Conservation (phyloP, 2,888 invertebrate genomes). For the Isotomurus palustris region DNA sequence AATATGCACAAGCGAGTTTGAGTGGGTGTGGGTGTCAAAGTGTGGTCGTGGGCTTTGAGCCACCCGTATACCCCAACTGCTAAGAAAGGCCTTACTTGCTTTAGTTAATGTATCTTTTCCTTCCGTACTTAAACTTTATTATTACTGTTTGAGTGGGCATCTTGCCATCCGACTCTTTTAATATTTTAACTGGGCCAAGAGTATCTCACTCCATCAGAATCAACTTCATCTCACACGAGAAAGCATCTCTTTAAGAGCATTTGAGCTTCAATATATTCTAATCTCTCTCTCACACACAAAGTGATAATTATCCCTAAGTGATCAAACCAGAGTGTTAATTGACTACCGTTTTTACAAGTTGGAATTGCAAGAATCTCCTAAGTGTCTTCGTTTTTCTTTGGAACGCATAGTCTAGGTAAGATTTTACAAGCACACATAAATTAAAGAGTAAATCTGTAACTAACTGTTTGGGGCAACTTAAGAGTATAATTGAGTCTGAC, state of each 20-base stretch:
- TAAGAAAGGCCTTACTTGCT: too few species aligned
- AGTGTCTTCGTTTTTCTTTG: neutral
- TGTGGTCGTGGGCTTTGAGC: neutral
- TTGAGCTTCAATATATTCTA: neutral
- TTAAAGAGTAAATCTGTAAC: too few species aligned
- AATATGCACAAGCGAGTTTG: slow-evolving; percentile 1
- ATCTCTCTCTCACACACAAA: neutral
- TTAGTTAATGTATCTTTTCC: too few species aligned
- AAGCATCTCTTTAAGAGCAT: neutral
- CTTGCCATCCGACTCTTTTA: neutral
- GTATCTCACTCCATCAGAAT: neutral
- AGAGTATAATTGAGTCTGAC: neutral
- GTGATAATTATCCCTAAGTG: neutral
- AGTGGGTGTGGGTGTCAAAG: neutral
- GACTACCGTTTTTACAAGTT: neutral
- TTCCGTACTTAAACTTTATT: too few species aligned
- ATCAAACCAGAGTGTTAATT: neutral
- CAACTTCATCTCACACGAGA: neutral
- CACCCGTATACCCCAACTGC: neutral
- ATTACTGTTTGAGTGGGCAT: slow-evolving; percentile 4
- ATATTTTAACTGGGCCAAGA: slow-evolving; percentile 5
- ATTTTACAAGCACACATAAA: neutral
- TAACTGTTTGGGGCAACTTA: too few species aligned
- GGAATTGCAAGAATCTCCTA: too few species aligned
- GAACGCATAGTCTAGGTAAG: neutral